Conservation (phyloP, 2,888 invertebrate species). For the Cylindroiulus punctatus region DNA sequence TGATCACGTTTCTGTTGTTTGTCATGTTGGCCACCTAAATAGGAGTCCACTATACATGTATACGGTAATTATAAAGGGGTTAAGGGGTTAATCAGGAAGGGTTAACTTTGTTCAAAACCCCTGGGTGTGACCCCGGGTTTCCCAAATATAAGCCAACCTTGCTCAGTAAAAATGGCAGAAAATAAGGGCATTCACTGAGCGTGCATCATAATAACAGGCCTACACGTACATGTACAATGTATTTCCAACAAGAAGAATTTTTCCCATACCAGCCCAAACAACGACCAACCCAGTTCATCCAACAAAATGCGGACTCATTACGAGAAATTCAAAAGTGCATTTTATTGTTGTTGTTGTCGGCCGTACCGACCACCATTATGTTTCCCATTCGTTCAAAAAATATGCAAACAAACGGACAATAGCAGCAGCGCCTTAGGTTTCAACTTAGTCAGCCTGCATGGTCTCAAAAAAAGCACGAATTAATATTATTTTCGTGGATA, state of each 20-base stretch:
- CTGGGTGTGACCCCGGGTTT: no score
- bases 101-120: no score
- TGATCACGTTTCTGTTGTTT: no score
- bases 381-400: background rate
- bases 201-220: background rate
- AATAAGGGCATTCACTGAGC: slow-evolving; percentile 1
- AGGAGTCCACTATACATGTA: no score
- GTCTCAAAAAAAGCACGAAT: background rate
- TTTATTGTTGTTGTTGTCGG: slow-evolving; percentile 17
- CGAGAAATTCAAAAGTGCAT: slow-evolving; percentile 28
- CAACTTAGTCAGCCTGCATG: background rate
- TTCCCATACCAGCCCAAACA: slow-evolving; percentile 12
- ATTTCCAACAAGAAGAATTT: background rate
- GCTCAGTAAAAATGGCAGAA: background rate
- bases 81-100: no score
- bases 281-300: slow-evolving; percentile 4
- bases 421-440: slow-evolving; percentile 27
- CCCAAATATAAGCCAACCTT: no score
- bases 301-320: slow-evolving; percentile 36
- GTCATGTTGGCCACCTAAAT: no score
- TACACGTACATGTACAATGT: no score
- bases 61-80: no score
- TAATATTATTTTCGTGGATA: slow-evolving; percentile 13
- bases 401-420: background rate
- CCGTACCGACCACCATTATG: background rate